Conservation (phyloP, 2,113 vertebrate species). For the Balaenoptera acutorostrata region DNA sequence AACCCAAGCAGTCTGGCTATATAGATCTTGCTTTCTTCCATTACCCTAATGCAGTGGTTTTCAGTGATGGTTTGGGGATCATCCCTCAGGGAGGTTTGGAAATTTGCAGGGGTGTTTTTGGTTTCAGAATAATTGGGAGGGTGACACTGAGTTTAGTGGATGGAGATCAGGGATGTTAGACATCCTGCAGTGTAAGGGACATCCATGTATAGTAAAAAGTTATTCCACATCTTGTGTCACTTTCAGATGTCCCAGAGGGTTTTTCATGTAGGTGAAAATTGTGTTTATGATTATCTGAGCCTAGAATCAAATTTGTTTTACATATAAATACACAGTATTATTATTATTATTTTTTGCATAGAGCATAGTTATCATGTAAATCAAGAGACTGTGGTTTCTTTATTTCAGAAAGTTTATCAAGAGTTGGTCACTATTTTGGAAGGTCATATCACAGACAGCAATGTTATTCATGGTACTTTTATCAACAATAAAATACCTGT, state of each 20-base stretch:
- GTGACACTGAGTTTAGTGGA: neutral
- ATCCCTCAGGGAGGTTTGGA: neutral
- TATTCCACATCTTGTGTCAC: neutral
- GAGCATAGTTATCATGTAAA: neutral
- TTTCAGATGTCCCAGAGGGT: neutral
- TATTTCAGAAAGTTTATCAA: neutral
- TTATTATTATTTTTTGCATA: neutral
- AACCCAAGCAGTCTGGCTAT: neutral
- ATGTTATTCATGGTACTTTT: neutral
- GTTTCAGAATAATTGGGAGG: neutral
- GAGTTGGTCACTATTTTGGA: neutral
- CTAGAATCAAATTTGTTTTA: neutral
- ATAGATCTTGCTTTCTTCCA: neutral
- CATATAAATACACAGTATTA: neutral
- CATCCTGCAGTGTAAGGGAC: neutral
- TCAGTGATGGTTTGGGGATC: neutral
- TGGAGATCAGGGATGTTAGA: neutral
- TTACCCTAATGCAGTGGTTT: neutral
- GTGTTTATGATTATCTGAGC: neutral
- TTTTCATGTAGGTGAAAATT: neutral
- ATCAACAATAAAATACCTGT: neutral
- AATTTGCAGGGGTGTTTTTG: neutral
- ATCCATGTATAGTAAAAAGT: neutral
- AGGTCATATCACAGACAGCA: neutral
- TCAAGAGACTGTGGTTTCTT: neutral